Conservation (phyloP, 1,140 invertebrate species). For the Rhopalosiphum padi region DNA sequence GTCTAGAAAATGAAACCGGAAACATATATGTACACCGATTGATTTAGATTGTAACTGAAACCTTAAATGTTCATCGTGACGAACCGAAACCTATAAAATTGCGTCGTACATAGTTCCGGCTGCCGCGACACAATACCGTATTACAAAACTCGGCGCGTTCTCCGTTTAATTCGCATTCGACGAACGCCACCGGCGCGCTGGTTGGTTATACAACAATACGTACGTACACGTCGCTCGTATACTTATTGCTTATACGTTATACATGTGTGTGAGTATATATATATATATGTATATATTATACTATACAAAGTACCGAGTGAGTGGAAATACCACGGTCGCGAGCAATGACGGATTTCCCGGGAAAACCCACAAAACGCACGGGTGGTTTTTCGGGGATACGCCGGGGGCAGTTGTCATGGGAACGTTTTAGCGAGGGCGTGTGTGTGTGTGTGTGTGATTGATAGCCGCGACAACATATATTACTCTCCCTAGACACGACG, state of each 20-base stretch:
- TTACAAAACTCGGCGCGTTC: not conserved
- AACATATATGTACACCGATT: not conserved
- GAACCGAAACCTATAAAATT: not conserved
- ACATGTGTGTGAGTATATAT: not conserved
- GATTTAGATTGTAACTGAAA: not conserved
- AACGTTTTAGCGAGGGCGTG: not conserved
- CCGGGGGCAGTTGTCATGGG: not conserved
- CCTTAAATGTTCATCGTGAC: not conserved
- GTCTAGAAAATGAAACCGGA: not conserved
- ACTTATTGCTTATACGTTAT: not conserved
- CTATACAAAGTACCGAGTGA: not conserved
- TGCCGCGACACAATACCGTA: not conserved
- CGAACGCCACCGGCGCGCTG: not conserved
- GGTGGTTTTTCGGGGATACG: not conserved
- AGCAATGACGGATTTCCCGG: not conserved
- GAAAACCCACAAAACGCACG: not conserved
- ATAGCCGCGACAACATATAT: constrained; percentile 33
- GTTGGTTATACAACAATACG: constrained; percentile 1
- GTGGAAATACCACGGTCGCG: not conserved
- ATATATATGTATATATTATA: not conserved
- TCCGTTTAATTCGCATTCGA: not conserved
- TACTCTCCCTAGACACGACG: not conserved
- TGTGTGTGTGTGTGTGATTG: not conserved
- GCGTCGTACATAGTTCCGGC: not conserved
- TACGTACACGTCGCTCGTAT: not conserved